phyloP scores from a whole-genome alignment of 2,797 vertebrate species.

The Tenualosa thibaudeaui region DNA sequence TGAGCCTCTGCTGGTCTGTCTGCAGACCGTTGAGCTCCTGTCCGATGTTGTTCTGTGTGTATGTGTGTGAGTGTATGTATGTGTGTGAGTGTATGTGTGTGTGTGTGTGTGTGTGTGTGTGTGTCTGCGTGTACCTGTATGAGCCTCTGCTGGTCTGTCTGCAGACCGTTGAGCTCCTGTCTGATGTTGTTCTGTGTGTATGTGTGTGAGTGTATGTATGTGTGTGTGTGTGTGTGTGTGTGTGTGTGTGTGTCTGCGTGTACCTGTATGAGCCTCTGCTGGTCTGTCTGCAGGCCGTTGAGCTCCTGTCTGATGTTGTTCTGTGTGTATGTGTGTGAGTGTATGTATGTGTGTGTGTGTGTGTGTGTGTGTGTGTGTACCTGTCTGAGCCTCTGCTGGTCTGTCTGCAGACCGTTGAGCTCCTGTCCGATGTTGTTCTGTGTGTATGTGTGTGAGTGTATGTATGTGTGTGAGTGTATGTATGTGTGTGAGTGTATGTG shows the following conservation, averaged over 20 bases:
- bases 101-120: constrained; percentile 47
- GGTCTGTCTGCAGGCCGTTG: constrained; percentile 48
- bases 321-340: constrained; percentile 63
- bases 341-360: not conserved
- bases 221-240: not conserved
- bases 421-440: constrained; percentile 51
- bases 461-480: too few relatives aligned
- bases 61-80: too few relatives aligned
- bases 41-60: constrained; percentile 78
- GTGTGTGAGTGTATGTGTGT: constrained; percentile 48
- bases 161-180: constrained; percentile 87
- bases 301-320: constrained; percentile 80
- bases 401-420: constrained; percentile 77
- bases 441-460: not conserved
- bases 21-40: too few relatives aligned
- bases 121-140: constrained; percentile 81
- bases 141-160: constrained; percentile 90
- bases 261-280: not conserved
- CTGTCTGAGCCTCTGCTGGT: constrained; percentile 91
- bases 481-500: not conserved
- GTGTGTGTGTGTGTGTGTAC: constrained; percentile 83
- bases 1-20: constrained; percentile 43
- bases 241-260: not conserved
- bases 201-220: not conserved
- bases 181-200: constrained; percentile 78